Evolutionary conservation across 2,113 vertebrate genomes (phyloP).

Genomic region (Polypterus senegalus): DNA sequence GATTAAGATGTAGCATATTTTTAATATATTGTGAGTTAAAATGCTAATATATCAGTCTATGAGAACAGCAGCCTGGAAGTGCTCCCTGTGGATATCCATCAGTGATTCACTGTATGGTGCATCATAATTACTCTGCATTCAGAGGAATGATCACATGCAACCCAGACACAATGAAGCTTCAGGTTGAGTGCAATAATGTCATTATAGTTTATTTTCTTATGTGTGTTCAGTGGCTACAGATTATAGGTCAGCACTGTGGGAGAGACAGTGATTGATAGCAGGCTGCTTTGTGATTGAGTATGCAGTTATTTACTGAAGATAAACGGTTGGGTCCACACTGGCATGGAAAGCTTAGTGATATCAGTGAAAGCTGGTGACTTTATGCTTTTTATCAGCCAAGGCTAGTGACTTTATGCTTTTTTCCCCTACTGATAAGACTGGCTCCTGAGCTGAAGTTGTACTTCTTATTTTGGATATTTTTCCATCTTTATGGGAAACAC

Average conservation of each 20-base stretch:
- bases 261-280: conserved; percentile 44
- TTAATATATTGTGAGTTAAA: conserved; percentile 1
- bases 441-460: too few species aligned
- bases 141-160: not conserved
- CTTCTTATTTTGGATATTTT: too few species aligned
- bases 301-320: conserved; percentile 40
- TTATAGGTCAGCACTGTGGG: conserved; percentile 34
- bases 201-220: not conserved
- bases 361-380: not conserved
- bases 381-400: too few species aligned
- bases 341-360: not conserved
- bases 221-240: conserved; percentile 27
- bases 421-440: too few species aligned
- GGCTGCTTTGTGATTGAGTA: conserved; percentile 42
- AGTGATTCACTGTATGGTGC: conserved; percentile 2
- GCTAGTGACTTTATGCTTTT: too few species aligned
- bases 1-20: not conserved
- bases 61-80: not conserved
- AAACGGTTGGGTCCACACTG: conserved; percentile 28
- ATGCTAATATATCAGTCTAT: not conserved
- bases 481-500: too few species aligned
- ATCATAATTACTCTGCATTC: conserved; percentile 4
- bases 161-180: conserved; percentile 1
- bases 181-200: conserved; percentile 2
- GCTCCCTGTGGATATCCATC: conserved; percentile 5